These are phyloP conservation scores for Leptinotarsa texana DNA, from an alignment of 1,140 invertebrate species.

Conservation along the genomic window DNA sequence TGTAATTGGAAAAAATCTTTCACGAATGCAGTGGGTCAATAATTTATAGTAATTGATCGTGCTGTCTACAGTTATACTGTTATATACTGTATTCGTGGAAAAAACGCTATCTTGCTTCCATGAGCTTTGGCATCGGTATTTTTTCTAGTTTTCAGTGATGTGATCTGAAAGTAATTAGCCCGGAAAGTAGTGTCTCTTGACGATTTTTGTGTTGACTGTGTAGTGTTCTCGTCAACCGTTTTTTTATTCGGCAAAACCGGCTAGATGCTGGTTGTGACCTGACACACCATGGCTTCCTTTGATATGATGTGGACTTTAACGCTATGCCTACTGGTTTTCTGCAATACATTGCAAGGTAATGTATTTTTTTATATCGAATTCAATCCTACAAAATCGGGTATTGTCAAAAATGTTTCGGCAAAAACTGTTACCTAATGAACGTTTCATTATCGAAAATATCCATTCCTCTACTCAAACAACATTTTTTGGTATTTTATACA, in stretches of 20 bases:
- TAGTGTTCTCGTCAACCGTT: not conserved
- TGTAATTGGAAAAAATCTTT: slow-evolving; percentile 12
- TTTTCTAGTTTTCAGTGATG: not conserved
- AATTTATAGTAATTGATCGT: slow-evolving; percentile 15
- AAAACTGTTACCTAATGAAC: too few relatives aligned
- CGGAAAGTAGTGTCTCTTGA: not conserved
- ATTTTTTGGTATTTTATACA: too few relatives aligned
- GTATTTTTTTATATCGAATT: not conserved
- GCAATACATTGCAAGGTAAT: not conserved
- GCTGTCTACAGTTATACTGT: slow-evolving; percentile 10
- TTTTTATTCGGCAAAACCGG: not conserved
- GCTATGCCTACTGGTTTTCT: not conserved
- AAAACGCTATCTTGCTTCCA: not conserved
- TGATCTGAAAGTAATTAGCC: not conserved
- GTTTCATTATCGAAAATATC: too few relatives aligned
- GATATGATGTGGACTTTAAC: slow-evolving; percentile 9
- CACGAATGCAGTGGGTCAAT: slow-evolving; percentile 4
- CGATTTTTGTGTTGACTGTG: not conserved
- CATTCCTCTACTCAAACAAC: too few relatives aligned
- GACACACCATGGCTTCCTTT: not conserved
- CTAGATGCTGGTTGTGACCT: slow-evolving; percentile 17
- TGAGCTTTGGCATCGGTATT: not conserved
- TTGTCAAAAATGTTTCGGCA: too few relatives aligned
- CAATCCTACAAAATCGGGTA: too few relatives aligned
- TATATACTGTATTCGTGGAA: slow-evolving; percentile 11